Evolutionary conservation across 64 coral and sea anemone species (phyloP).

Genomic region (Acropora yongei): DNA sequence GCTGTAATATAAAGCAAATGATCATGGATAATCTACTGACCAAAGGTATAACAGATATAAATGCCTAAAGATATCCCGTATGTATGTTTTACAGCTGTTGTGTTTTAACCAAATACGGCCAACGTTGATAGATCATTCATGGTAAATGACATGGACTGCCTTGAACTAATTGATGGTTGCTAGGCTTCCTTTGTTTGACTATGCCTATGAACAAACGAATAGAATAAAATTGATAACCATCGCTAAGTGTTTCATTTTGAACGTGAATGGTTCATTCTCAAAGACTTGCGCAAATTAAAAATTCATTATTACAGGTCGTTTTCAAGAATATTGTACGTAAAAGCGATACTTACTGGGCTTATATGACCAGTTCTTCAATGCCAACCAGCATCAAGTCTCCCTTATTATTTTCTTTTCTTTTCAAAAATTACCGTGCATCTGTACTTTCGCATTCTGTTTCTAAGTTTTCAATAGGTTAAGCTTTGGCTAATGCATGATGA

Average conservation of each 20-base stretch:
- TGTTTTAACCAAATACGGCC: not conserved
- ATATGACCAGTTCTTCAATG: not conserved
- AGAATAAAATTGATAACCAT: not conserved
- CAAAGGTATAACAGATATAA: no score
- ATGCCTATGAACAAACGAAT: not conserved
- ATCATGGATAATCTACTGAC: not conserved
- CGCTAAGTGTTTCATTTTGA: not conserved
- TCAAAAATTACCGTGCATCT: not conserved
- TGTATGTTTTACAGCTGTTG: not conserved
- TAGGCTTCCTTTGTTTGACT: not conserved
- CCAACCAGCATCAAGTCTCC: not conserved
- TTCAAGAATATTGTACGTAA: not conserved
- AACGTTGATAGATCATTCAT: not conserved
- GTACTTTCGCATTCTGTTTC: conserved; percentile 5
- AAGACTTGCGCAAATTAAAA: conserved; percentile 15
- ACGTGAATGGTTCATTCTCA: not conserved
- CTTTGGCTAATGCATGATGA: not conserved
- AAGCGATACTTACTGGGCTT: not conserved
- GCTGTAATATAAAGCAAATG: not conserved
- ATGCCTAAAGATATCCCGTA: not conserved
- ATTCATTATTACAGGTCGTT: not conserved
- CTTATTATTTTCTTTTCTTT: not conserved
- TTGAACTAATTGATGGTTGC: not conserved
- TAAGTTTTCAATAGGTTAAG: not conserved
- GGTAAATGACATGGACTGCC: not conserved